These are phyloP conservation scores for Leuciscus idus DNA, from an alignment of 2,113 vertebrate genomes.

Conservation along the genomic window DNA sequence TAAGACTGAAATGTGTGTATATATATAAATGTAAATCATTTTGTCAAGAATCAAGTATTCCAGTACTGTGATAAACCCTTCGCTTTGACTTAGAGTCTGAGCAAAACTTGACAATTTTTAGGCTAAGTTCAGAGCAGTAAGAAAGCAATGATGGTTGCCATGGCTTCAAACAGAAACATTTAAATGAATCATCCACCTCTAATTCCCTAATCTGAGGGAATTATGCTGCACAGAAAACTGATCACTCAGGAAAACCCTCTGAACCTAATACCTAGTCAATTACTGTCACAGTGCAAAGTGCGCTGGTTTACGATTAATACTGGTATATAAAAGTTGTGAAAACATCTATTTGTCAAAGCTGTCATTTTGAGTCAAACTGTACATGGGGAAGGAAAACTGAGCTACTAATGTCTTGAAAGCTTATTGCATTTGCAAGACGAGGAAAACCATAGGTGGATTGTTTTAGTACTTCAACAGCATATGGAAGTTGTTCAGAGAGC, in stretches of 20 bases:
- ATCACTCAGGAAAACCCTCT: slow-evolving; percentile 31
- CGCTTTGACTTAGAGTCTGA: slow-evolving; percentile 29
- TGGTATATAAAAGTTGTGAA: slow-evolving; percentile 61
- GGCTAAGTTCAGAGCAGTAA: slow-evolving; percentile 30
- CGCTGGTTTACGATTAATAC: slow-evolving; percentile 53
- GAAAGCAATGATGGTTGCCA: slow-evolving; percentile 40
- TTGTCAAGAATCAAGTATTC: background rate
- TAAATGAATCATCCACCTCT: slow-evolving; percentile 20
- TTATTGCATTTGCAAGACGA: slow-evolving; percentile 68
- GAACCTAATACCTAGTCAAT: slow-evolving; percentile 11
- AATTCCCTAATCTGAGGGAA: slow-evolving; percentile 33
- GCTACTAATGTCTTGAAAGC: slow-evolving; percentile 6
- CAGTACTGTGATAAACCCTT: background rate
- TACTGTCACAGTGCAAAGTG: slow-evolving; percentile 33
- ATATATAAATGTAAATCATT: background rate
- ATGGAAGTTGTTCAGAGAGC: slow-evolving; percentile 68
- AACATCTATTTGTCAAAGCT: slow-evolving; percentile 62
- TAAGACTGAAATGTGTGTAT: background rate
- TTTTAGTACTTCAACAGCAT: slow-evolving; percentile 67
- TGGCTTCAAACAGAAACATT: slow-evolving; percentile 19
- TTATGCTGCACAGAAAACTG: slow-evolving; percentile 37
- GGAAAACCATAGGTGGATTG: slow-evolving; percentile 69
- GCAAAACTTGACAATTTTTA: slow-evolving; percentile 20
- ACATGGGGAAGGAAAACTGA: slow-evolving; percentile 52
- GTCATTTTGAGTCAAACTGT: slow-evolving; percentile 64